A percentile compares a stretch with the other conserved stretches of the same genome.
Conservation (phyloP, 1,140 invertebrate species). For the Galendromus occidentalis region DNA sequence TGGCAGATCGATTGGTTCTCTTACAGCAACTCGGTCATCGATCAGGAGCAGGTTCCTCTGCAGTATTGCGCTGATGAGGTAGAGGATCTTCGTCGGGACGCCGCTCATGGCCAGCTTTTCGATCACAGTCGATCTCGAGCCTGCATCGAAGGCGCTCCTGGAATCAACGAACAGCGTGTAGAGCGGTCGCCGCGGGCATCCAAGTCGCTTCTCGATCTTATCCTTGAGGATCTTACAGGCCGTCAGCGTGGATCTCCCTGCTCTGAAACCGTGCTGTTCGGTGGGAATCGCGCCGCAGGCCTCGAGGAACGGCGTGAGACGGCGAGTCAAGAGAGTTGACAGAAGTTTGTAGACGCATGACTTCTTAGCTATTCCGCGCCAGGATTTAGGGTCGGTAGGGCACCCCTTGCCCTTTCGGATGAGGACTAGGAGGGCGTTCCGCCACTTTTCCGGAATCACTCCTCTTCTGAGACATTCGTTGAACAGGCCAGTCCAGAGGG, state of each 20-base stretch:
- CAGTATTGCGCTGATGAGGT: too few species aligned
- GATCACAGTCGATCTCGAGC: too few species aligned
- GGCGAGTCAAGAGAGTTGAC: background rate
- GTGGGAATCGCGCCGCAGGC: background rate
- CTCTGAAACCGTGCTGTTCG: background rate
- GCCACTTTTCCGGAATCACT: background rate
- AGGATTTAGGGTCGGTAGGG: background rate
- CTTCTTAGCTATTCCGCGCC: background rate
- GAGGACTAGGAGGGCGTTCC: background rate
- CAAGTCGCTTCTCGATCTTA: background rate
- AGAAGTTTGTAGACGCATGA: background rate
- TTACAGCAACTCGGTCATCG: too few species aligned
- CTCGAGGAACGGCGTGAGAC: background rate
- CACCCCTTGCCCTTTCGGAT: background rate
- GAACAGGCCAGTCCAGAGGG: too few species aligned
- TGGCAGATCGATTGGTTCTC: too few species aligned
- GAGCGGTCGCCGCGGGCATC: background rate
- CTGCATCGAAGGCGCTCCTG: background rate
- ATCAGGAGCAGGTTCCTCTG: too few species aligned
- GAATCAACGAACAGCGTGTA: background rate
- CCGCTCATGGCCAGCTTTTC: too few species aligned
- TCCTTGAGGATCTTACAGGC: background rate
- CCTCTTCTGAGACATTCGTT: background rate
- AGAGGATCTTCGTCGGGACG: too few species aligned
- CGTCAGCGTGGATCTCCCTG: background rate